phyloP scores from a whole-genome alignment of 2,113 vertebrate species.

The Gorsachius goisagi region DNA sequence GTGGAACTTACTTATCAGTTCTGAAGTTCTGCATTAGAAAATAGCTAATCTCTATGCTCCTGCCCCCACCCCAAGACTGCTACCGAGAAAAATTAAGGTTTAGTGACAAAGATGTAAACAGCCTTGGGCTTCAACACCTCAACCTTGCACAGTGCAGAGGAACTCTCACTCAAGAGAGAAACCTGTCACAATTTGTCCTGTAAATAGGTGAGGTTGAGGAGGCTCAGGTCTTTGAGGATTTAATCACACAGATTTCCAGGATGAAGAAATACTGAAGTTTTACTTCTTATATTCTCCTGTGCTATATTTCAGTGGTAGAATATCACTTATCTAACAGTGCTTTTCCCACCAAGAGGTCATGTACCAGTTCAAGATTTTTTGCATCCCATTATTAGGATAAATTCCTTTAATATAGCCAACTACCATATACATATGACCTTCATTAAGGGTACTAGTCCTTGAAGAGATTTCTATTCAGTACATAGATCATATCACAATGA shows the following conservation, averaged over 20 bases:
- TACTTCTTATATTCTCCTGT: background rate
- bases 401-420: background rate
- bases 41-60: background rate
- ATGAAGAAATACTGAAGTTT: background rate
- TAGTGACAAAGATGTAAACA: background rate
- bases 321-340: background rate
- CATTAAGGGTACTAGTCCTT: conserved; percentile 41
- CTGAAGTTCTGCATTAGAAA: background rate
- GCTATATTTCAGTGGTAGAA: background rate
- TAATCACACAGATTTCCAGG: background rate
- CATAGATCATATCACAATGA: conserved; percentile 58
- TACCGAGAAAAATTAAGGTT: background rate
- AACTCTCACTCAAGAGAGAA: background rate
- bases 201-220: background rate
- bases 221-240: background rate
- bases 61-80: fast-evolving
- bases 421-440: background rate
- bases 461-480: conserved; percentile 44
- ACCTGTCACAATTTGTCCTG: background rate
- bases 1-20: background rate
- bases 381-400: background rate
- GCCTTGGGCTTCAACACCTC: background rate
- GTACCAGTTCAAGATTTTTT: background rate
- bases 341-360: background rate
- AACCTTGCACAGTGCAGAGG: background rate